Evolutionary conservation across 2,888 invertebrate genomes (phyloP).

Genomic region (Cephonodes hylas): DNA sequence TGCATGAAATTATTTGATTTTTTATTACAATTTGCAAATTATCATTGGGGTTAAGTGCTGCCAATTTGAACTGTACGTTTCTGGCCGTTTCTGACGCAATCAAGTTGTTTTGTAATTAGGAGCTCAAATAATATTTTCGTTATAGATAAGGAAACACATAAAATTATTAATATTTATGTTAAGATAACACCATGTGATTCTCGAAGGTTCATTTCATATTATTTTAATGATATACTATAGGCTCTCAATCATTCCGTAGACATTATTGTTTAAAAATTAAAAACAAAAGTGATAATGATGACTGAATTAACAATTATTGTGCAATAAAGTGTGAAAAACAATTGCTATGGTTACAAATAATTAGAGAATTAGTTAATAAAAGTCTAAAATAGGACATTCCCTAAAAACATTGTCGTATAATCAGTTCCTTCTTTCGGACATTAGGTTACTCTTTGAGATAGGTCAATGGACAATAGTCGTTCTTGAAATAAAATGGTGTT

Average conservation of each 20-base stretch:
- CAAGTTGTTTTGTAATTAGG: background rate
- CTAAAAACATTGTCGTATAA: no score
- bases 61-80: background rate
- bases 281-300: background rate
- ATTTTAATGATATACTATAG: background rate
- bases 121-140: background rate
- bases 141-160: background rate
- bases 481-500: no score
- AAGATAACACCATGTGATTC: background rate
- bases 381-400: no score
- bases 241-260: background rate
- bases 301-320: background rate
- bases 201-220: background rate
- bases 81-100: conserved; percentile 1
- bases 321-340: background rate
- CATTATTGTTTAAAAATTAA: background rate
- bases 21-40: conserved; percentile 6
- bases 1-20: background rate
- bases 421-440: no score
- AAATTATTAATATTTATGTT: background rate
- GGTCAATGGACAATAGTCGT: no score
- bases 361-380: no score
- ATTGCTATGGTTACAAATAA: background rate
- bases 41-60: background rate
- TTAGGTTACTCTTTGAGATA: no score